Percentiles rank a stretch among this genome's conserved stretches.
These are phyloP conservation scores for Himalopsyche japonica DNA, from an alignment of 2,888 invertebrate genomes.

Conservation along the genomic window DNA sequence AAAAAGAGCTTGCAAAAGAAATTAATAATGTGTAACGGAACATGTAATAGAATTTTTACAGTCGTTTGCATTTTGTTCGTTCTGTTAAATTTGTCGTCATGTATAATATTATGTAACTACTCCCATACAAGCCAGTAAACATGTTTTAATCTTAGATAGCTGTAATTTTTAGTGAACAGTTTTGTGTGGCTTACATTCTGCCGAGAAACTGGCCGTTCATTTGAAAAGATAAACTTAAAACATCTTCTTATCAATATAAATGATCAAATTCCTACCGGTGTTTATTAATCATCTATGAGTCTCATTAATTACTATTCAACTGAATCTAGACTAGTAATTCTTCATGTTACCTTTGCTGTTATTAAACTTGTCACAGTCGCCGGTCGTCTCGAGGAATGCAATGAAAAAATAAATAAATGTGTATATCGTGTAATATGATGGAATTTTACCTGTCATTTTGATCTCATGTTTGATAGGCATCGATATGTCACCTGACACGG, in stretches of 20 bases:
- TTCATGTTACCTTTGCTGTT: background rate
- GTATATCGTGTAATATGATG: background rate
- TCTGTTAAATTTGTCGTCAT: too few species aligned
- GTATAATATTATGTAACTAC: too few species aligned
- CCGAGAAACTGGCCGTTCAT: too few species aligned
- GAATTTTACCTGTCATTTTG: background rate
- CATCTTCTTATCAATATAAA: background rate
- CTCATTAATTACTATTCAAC: background rate
- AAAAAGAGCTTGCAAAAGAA: too few species aligned
- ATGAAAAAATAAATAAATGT: background rate
- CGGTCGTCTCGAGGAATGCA: background rate
- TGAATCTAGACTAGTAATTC: background rate
- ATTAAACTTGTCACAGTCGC: background rate
- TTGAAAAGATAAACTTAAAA: background rate
- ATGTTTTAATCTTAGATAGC: too few species aligned
- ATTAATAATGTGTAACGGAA: too few species aligned
- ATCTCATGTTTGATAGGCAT: background rate
- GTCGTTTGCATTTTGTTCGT: too few species aligned
- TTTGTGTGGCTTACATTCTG: too few species aligned
- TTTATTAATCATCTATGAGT: background rate
- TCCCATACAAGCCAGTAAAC: too few species aligned
- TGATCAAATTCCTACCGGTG: background rate
- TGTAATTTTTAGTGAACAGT: too few species aligned
- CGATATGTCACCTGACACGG: background rate
- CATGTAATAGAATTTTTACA: too few species aligned